Evolutionary conservation across 1,140 invertebrate species (phyloP).

Genomic region (Anastatus disparis): DNA sequence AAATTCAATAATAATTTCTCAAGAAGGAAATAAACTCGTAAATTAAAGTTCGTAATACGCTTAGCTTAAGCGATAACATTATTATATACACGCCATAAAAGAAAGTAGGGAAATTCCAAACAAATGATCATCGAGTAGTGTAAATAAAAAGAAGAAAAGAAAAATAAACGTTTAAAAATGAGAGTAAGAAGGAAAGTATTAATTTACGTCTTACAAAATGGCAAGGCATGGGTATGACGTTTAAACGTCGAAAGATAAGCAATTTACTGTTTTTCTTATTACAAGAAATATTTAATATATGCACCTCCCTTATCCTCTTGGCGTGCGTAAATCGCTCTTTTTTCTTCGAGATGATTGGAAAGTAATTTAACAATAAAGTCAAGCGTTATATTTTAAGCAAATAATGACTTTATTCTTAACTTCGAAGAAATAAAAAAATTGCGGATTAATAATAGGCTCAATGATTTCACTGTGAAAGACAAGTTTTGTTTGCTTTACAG

Average conservation of each 20-base stretch:
- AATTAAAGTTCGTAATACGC: too few species aligned
- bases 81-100: neutral
- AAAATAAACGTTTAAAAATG: too few species aligned
- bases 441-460: too few species aligned
- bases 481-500: too few species aligned
- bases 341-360: too few species aligned
- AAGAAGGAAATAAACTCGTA: too few species aligned
- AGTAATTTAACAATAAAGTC: constrained; percentile 9
- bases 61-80: neutral
- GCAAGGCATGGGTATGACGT: neutral
- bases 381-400: neutral
- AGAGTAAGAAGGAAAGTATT: neutral
- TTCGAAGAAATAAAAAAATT: too few species aligned
- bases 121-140: neutral
- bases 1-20: too few species aligned
- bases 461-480: too few species aligned
- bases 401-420: too few species aligned
- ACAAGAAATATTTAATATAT: too few species aligned
- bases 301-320: constrained; percentile 17
- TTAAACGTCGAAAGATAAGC: neutral
- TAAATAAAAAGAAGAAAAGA: neutral
- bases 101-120: constrained; percentile 12
- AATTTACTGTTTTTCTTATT: too few species aligned
- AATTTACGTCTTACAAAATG: neutral
- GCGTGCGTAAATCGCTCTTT: neutral